Percentiles rank a stretch among this genome's conserved stretches.
Conservation (phyloP, 2,113 vertebrate species). For the Notothenia coriiceps region DNA sequence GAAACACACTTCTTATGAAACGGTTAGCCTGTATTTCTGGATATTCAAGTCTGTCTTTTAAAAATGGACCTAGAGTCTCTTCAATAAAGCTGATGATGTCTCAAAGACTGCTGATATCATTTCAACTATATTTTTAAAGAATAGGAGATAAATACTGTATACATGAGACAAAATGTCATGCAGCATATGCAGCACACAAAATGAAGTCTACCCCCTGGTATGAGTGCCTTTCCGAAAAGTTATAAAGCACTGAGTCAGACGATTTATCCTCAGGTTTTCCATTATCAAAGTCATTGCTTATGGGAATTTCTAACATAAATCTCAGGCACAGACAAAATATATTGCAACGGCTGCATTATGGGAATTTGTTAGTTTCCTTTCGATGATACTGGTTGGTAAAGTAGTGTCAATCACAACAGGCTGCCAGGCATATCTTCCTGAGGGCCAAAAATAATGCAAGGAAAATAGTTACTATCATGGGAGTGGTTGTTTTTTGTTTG, state of each 20-base stretch:
- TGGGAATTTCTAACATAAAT: slow-evolving; percentile 51
- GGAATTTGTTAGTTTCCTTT: slow-evolving; percentile 26
- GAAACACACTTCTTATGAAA: background rate
- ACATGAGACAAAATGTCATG: background rate
- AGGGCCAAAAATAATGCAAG: slow-evolving; percentile 21
- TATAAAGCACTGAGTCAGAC: slow-evolving; percentile 29
- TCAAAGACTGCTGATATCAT: no score
- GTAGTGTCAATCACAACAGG: slow-evolving; percentile 25
- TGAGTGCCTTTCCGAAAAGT: slow-evolving; percentile 15
- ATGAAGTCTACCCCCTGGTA: slow-evolving; percentile 1
- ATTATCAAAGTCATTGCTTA: slow-evolving; percentile 25
- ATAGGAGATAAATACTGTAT: background rate
- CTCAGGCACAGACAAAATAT: slow-evolving; percentile 31
- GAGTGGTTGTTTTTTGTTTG: slow-evolving; percentile 23
- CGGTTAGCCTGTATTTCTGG: background rate
- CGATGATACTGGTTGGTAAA: slow-evolving; percentile 12
- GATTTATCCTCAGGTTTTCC: slow-evolving; percentile 22
- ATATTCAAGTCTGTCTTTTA: background rate
- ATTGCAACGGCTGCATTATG: slow-evolving; percentile 39
- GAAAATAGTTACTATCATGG: slow-evolving; percentile 12
- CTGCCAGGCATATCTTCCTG: slow-evolving; percentile 22
- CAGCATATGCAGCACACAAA: background rate
- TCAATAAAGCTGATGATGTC: no score
- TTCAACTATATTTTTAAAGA: background rate
- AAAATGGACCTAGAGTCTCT: no score